phyloP scores from a whole-genome alignment of 2,113 vertebrate genomes.

The Alethe diademata region DNA sequence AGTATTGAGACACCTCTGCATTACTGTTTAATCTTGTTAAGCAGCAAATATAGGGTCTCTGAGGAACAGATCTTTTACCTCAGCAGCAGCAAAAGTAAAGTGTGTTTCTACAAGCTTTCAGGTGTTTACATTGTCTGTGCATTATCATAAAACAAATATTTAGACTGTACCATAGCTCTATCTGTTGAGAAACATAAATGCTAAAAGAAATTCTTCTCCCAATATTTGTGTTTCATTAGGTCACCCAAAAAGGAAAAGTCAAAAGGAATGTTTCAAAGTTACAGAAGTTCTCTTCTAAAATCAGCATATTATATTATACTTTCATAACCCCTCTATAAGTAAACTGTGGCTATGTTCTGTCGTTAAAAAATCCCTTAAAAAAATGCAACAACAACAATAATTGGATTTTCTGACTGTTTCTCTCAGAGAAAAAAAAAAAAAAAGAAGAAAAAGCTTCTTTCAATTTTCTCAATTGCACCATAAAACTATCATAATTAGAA shows the following conservation, averaged over 20 bases:
- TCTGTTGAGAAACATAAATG: constrained; percentile 49
- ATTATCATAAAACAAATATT: constrained; percentile 64
- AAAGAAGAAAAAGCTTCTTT: background rate
- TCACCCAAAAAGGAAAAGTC: constrained; percentile 30
- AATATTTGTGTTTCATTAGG: constrained; percentile 13
- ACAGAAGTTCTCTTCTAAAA: background rate
- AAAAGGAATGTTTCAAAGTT: background rate
- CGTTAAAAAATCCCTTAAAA: background rate
- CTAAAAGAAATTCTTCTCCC: constrained; percentile 12
- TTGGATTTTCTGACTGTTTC: background rate
- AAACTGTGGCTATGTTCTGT: background rate
- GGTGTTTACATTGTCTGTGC: constrained; percentile 58
- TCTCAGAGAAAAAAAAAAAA: background rate
- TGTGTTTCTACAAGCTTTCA: constrained; percentile 46
- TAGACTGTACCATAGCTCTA: constrained; percentile 14
- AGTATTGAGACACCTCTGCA: background rate
- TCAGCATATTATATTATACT: background rate
- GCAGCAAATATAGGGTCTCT: background rate
- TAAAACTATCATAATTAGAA: constrained; percentile 18
- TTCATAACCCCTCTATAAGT: background rate
- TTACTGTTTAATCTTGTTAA: background rate
- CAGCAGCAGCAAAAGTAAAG: constrained; percentile 31
- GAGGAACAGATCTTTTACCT: constrained; percentile 35
- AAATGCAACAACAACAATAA: background rate
- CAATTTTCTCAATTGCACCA: background rate